Conservation (phyloP, 2,797 vertebrate genomes). For the Thripadectes ignobilis region DNA sequence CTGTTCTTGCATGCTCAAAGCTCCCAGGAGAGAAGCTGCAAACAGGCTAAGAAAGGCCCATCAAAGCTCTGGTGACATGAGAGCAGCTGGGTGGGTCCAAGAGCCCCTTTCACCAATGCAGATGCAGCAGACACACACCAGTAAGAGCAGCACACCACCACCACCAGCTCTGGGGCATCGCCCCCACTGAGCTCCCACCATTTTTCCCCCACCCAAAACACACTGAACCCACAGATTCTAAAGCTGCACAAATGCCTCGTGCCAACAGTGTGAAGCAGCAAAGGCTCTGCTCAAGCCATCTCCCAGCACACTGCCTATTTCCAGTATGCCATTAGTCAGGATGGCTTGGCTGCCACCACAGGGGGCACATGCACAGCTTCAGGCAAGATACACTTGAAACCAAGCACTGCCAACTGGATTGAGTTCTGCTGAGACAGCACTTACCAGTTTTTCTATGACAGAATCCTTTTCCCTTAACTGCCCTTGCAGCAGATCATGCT, state of each 20-base stretch:
- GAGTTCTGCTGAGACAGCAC: not conserved
- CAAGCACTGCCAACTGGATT: not conserved
- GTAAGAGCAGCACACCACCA: rapidly evolving
- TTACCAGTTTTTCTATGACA: conserved; percentile 85
- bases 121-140: not conserved
- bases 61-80: not conserved
- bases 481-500: conserved; percentile 82
- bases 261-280: not conserved
- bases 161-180: rapidly evolving
- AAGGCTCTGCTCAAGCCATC: not conserved
- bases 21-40: not conserved
- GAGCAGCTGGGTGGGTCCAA: not conserved
- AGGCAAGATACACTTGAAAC: not conserved
- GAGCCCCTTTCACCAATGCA: not conserved
- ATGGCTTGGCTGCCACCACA: not conserved
- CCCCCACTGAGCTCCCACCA: not conserved
- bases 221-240: rapidly evolving
- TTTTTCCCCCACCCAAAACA: not conserved
- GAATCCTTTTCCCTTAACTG: conserved; percentile 87
- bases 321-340: rapidly evolving
- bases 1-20: not conserved
- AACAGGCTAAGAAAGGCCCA: not conserved
- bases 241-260: not conserved
- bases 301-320: not conserved
- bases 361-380: not conserved